Base-by-base conservation (phyloP, 2,888 invertebrate species). In the Saturnia japonica region DNA sequence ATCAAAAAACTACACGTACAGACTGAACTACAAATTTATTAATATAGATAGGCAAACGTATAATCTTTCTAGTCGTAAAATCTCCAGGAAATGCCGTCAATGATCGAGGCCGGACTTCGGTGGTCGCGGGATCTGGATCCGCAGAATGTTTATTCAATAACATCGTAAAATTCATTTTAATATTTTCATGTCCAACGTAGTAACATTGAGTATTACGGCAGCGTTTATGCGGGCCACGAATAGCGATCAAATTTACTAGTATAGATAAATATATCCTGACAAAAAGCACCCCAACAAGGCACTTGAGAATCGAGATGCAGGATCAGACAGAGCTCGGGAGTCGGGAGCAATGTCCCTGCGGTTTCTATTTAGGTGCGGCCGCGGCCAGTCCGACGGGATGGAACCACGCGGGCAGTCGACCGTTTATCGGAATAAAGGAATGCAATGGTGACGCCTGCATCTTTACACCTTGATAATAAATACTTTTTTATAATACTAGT, bases 291-390 rank as follows among this genome's bases (percentile, higher is more conserved):
- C 88, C 85, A 89, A 89, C 86, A 90, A 88, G 88, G 86, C 87
- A 90, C 87, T 89, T 82, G 83, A 89, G 87, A 87, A 82, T 83
- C 78, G 82, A 85, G 83, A 85, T 82, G 85, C 88, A 90, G 91
- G 91, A 92, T 88, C 90, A 89, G 85, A 82, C 85, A 83, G 79
- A 76, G 80, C 79, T 81, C 83, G 93, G 91, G 94, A 90, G 93
- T 81, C 83, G 93, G 91, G 94, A 90, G 93, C 94, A 94, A 92
- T 89, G 93, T 91, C 93, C 94, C 91, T 93, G 91, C 84, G 88
- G 92, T 94, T 92, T 93, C 94, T 94, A 94, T 94, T 93, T 94
- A 93, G 92, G 93, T 93, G 91, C 93, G 84, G 90, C 91, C 91
- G 91, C 93, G 84, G 90, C 91, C 91, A 85, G 92, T 91, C 84